phyloP scores from a whole-genome alignment of 2,797 vertebrate species.

The Monodelphis domestica region DNA sequence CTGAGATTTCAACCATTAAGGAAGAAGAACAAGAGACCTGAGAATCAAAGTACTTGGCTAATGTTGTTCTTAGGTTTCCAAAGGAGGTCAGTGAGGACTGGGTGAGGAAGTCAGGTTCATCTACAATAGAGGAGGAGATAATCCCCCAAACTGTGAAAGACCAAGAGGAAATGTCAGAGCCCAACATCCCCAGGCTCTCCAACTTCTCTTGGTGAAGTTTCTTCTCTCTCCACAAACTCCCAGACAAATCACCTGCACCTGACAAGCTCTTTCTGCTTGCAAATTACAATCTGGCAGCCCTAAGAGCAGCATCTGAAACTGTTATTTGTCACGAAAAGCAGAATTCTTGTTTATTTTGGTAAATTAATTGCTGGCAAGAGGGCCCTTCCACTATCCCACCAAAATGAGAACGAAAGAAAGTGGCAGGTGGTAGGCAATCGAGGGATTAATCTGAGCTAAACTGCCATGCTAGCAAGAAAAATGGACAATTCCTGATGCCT shows the following conservation, averaged over 20 bases:
- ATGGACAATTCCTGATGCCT: background rate
- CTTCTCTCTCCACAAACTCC: constrained; percentile 20
- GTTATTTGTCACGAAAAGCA: constrained; percentile 63
- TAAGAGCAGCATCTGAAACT: constrained; percentile 66
- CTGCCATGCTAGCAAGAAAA: background rate
- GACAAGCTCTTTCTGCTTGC: constrained; percentile 40
- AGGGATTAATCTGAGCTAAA: constrained; percentile 39
- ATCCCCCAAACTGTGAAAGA: background rate
- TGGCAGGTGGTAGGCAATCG: constrained; percentile 43
- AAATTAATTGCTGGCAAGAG: constrained; percentile 71
- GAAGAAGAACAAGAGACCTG: background rate
- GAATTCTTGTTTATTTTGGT: constrained; percentile 76
- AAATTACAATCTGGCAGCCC: constrained; percentile 60
- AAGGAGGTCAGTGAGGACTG: background rate
- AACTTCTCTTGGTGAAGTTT: background rate
- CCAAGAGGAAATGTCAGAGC: background rate
- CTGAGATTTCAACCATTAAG: background rate
- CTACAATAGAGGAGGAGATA: background rate
- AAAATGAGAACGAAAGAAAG: constrained; percentile 56
- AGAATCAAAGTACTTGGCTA: background rate
- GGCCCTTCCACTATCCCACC: constrained; percentile 61
- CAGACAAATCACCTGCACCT: constrained; percentile 5
- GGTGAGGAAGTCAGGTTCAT: background rate
- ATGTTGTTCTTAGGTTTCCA: background rate
- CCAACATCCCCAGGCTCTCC: background rate